Percentiles rank a stretch among this genome's conserved stretches.
These are phyloP conservation scores for Electrona antarctica DNA, from an alignment of 2,113 vertebrate species.

Conservation along the genomic window DNA sequence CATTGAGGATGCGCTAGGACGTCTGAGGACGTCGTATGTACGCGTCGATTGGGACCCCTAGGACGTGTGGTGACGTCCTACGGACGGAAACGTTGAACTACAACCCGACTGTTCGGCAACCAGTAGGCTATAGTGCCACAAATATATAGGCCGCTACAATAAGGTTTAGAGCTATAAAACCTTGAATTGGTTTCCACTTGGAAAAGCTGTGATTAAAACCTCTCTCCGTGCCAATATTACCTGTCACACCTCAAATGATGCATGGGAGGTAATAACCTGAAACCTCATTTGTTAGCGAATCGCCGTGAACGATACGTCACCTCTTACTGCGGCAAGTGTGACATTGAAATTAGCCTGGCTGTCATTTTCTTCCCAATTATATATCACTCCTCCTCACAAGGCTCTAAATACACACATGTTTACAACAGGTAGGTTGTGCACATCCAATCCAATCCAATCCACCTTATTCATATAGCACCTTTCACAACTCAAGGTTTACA, in stretches of 20 bases:
- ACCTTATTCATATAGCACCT: too few relatives aligned
- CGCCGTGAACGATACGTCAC: constrained; percentile 46
- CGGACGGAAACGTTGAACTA: too few relatives aligned
- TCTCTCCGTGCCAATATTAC: constrained; percentile 34
- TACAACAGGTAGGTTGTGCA: neutral
- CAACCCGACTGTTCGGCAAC: too few relatives aligned
- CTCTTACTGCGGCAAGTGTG: constrained; percentile 3
- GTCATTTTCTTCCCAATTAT: constrained; percentile 20
- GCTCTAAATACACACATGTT: constrained; percentile 28
- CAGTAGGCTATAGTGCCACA: too few relatives aligned
- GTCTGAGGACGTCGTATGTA: too few relatives aligned
- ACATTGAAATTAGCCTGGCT: constrained; percentile 46
- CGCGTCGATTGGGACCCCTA: too few relatives aligned
- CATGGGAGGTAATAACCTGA: constrained; percentile 62
- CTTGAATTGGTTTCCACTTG: constrained; percentile 21
- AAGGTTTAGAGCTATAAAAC: constrained; percentile 14
- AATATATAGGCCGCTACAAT: too few relatives aligned
- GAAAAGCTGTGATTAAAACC: constrained; percentile 47
- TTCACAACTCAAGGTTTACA: too few relatives aligned
- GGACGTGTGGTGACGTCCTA: too few relatives aligned
- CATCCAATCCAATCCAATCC: too few relatives aligned
- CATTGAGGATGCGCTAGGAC: too few relatives aligned
- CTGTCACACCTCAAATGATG: constrained; percentile 58
- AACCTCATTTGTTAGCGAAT: constrained; percentile 52
- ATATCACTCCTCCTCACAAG: constrained; percentile 13